A percentile compares a stretch with the other conserved stretches of the same genome.
Conservation (phyloP, 2,888 invertebrate species). For the Philereme transversata region DNA sequence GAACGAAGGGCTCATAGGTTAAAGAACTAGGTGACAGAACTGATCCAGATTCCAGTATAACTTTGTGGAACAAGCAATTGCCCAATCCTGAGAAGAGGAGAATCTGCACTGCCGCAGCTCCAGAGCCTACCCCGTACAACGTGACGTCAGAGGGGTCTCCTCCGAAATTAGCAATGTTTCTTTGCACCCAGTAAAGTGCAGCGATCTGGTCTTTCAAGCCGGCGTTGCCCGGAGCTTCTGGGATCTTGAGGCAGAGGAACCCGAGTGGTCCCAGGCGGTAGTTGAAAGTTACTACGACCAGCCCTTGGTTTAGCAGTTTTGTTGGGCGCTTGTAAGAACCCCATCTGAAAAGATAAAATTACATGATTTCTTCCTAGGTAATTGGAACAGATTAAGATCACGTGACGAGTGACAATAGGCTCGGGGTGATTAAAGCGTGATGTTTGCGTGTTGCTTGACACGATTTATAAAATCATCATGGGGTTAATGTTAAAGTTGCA, state of each 20-base stretch:
- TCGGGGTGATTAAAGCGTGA: too few relatives aligned
- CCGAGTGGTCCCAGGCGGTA: conserved; percentile 72
- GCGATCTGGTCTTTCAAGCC: conserved; percentile 75
- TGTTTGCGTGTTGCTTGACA: too few relatives aligned
- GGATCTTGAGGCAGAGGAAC: conserved; percentile 66
- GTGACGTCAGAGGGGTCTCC: conserved; percentile 68
- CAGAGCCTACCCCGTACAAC: conserved; percentile 67
- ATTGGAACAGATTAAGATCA: too few relatives aligned
- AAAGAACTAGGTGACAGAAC: conserved; percentile 62
- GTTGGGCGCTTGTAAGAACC: conserved; percentile 60
- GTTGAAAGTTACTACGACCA: conserved; percentile 70
- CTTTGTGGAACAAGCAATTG: conserved; percentile 62
- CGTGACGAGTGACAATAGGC: too few relatives aligned
- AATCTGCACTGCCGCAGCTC: conserved; percentile 65
- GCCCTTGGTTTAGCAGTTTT: conserved; percentile 52
- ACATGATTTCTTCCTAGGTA: too few relatives aligned
- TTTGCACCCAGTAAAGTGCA: conserved; percentile 72
- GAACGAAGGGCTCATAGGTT: conserved; percentile 52
- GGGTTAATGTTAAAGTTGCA: too few relatives aligned
- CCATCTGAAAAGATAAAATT: conserved; percentile 56
- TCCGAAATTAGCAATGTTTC: conserved; percentile 69
- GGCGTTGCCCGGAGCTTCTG: conserved; percentile 66
- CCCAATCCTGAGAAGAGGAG: conserved; percentile 61
- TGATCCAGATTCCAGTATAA: conserved; percentile 70
- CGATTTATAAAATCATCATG: too few relatives aligned